Base-by-base conservation (phyloP, 2,888 invertebrate species). In the Galerucella calmariensis region DNA sequence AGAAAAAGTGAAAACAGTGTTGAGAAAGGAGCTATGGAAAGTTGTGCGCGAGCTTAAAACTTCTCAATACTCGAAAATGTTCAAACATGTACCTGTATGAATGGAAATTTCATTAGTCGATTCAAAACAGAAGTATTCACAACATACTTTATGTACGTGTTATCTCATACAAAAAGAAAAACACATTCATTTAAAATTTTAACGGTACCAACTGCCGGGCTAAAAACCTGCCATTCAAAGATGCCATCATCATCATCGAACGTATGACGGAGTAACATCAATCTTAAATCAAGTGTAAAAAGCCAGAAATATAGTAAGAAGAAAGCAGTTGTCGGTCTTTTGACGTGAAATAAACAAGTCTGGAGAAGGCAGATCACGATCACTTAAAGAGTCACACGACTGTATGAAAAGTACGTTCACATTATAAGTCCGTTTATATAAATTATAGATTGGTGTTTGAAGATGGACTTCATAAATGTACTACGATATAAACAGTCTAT, bases 191-290 rank as follows among this genome's bases (percentile, higher is more conserved):
- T 69, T 63, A 62, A 63, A 70, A 70, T 63, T 62, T 70, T 70
- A 70, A 70, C 70, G 63, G 70, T 70, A 70, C 35, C 51, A 41
- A 35, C 16, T 63, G 63, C 53, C 63, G 51, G 53, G 44, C 70
- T 63, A 63, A 62, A 63, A 63, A 70, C 70, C 70, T 69, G 69
- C 62, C 69, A 69, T 69, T 69, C 69, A 69, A 16, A 41, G 61
- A 67, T 67, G 67, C 67, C 67, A 67, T 67, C 69, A 51, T 62
- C 69, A 61, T 69, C 69, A 61, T 27, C 61, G 48, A 41, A 16
- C 69, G 69, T 69, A 69, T 73, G 73, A 73, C 58, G 67, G 69
- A 67, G 48, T 56, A 51, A 74, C 74, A 74, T 69, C 70, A 74
- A 70, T 69, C 74, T 69, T 51, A 48, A 68, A 74, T 69, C 59